Evolutionary conservation across 2,113 vertebrate species (phyloP).

Genomic region (Crypturellus undulatus): DNA sequence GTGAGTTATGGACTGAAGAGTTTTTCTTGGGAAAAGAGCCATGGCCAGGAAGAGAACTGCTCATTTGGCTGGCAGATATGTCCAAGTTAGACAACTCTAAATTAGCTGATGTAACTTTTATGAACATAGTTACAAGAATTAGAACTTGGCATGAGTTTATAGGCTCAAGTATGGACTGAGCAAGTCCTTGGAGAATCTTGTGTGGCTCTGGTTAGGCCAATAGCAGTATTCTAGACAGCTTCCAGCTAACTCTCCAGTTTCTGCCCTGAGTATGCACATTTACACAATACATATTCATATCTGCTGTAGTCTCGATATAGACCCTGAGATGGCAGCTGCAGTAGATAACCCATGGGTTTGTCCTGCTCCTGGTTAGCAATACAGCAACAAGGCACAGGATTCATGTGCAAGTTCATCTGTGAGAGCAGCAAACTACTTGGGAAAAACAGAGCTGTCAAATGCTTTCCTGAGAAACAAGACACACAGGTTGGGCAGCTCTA

Average conservation of each 20-base stretch:
- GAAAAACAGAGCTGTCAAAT: not conserved
- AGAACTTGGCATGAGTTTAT: not conserved
- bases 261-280: not conserved
- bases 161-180: not conserved
- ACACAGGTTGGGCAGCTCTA: not conserved
- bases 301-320: not conserved
- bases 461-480: not conserved
- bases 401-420: fast-evolving
- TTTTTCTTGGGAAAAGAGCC: not conserved
- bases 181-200: not conserved
- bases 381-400: not conserved
- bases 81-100: not conserved
- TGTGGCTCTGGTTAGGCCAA: not conserved
- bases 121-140: not conserved
- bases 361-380: not conserved
- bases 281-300: not conserved
- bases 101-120: not conserved
- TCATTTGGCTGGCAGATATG: not conserved
- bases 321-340: not conserved
- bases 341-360: fast-evolving
- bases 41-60: not conserved
- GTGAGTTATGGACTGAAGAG: not conserved
- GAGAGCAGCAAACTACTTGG: not conserved
- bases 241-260: fast-evolving
- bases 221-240: not conserved